These are phyloP conservation scores for Drosophila santomea DNA, from an alignment of 1,140 invertebrate species.

Conservation along the genomic window DNA sequence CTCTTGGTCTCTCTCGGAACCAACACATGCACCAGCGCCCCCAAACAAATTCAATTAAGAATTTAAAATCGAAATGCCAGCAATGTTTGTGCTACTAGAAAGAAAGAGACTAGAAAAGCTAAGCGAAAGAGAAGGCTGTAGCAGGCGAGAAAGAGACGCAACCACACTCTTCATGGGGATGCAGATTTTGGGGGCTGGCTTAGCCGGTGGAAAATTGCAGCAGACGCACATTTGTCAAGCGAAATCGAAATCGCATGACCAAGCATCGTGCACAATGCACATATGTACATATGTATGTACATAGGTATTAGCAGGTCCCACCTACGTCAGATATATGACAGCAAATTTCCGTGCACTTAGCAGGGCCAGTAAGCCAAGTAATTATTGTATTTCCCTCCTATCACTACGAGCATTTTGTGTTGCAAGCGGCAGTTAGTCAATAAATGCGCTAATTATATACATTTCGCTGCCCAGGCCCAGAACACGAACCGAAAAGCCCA, in stretches of 20 bases:
- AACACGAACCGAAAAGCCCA: slow-evolving; percentile 28
- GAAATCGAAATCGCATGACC: slow-evolving; percentile 31
- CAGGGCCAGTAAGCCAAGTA: slow-evolving; percentile 24
- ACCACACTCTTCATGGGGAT: background rate
- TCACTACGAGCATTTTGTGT: slow-evolving; percentile 28
- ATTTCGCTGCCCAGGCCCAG: slow-evolving; percentile 49
- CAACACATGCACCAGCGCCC: slow-evolving; percentile 8
- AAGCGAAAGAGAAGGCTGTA: background rate
- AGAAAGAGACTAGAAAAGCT: slow-evolving; percentile 3
- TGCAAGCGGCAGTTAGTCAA: slow-evolving; percentile 67
- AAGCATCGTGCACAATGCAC: no score
- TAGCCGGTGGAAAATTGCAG: slow-evolving; percentile 52
- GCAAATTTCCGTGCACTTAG: slow-evolving; percentile 28
- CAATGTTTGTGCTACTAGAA: slow-evolving; percentile 23
- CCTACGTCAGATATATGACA: slow-evolving; percentile 2
- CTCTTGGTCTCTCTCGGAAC: slow-evolving; percentile 11
- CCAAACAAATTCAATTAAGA: slow-evolving; percentile 80
- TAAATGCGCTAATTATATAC: slow-evolving; percentile 79
- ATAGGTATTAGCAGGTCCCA: slow-evolving; percentile 6
- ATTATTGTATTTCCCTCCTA: slow-evolving; percentile 34
- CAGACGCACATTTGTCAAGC: slow-evolving; percentile 70
- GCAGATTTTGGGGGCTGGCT: slow-evolving; percentile 16
- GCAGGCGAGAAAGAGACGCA: slow-evolving; percentile 10
- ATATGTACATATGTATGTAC: background rate
- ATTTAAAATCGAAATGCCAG: slow-evolving; percentile 53